These are phyloP conservation scores for Pterocles orientalis DNA, from an alignment of 2,113 vertebrate genomes.

Conservation along the genomic window DNA sequence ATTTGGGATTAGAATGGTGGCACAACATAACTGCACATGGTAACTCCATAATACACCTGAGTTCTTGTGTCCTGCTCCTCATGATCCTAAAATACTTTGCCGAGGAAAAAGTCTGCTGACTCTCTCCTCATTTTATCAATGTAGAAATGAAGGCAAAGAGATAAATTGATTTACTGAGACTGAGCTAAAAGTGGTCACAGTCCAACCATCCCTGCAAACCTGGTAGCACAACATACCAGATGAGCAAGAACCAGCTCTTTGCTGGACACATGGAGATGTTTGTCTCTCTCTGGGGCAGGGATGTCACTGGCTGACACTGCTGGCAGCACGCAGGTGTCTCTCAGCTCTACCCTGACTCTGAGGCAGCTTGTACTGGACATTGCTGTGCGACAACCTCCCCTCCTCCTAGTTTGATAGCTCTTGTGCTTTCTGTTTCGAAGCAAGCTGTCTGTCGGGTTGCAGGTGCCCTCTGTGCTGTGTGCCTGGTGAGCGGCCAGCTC, in stretches of 20 bases:
- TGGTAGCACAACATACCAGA: background rate
- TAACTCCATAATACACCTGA: background rate
- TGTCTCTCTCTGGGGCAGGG: background rate
- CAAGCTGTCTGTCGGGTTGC: background rate
- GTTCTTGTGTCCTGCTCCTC: background rate
- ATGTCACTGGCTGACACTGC: background rate
- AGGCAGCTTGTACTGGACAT: background rate
- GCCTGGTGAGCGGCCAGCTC: background rate
- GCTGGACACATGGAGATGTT: background rate
- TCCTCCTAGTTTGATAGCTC: background rate
- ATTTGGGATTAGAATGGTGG: background rate
- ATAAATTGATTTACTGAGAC: background rate
- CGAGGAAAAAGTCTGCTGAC: background rate
- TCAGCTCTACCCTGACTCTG: background rate
- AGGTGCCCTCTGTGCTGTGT: background rate
- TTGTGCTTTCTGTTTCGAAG: background rate
- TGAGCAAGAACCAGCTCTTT: background rate
- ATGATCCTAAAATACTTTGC: background rate
- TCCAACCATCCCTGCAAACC: background rate
- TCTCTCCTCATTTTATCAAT: background rate
- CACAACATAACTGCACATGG: background rate
- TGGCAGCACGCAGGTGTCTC: background rate
- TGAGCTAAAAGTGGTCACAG: background rate
- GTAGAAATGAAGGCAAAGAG: background rate
- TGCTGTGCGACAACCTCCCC: background rate